Evolutionary conservation across 1,140 invertebrate species (phyloP).

Genomic region (Anoplophora glabripennis): DNA sequence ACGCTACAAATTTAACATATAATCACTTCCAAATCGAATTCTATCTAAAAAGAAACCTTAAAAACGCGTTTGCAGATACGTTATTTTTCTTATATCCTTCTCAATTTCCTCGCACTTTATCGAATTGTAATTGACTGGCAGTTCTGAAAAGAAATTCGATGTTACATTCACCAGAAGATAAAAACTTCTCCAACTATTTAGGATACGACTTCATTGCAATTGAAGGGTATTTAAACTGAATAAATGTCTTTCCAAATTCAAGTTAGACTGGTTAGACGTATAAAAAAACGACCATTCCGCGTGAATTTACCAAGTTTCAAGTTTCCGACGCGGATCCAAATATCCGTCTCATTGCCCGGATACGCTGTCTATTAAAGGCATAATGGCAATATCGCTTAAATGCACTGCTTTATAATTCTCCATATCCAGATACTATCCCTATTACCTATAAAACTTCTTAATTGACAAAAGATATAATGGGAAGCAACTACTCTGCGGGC

Average conservation of each 20-base stretch:
- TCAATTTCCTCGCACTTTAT: constrained; percentile 36
- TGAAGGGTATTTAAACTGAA: background rate
- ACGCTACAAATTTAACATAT: constrained; percentile 5
- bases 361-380: too few species aligned
- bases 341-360: too few species aligned
- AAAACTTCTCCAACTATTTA: constrained; percentile 17
- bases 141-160: constrained; percentile 26
- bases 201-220: constrained; percentile 11
- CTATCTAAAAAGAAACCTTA: constrained; percentile 24
- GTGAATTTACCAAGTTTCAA: too few species aligned
- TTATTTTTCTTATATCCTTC: constrained; percentile 34
- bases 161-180: constrained; percentile 15
- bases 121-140: constrained; percentile 34
- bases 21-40: constrained; percentile 21
- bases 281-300: too few species aligned
- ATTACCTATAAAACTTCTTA: too few species aligned
- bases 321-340: too few species aligned
- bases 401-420: too few species aligned
- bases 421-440: too few species aligned
- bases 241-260: constrained; percentile 5
- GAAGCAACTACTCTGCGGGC: too few species aligned
- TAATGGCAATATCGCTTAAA: too few species aligned
- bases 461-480: too few species aligned
- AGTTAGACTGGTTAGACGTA: background rate
- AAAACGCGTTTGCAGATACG: constrained; percentile 30